phyloP scores from a whole-genome alignment of 1,140 invertebrate genomes.

The Drosophila bocqueti region DNA sequence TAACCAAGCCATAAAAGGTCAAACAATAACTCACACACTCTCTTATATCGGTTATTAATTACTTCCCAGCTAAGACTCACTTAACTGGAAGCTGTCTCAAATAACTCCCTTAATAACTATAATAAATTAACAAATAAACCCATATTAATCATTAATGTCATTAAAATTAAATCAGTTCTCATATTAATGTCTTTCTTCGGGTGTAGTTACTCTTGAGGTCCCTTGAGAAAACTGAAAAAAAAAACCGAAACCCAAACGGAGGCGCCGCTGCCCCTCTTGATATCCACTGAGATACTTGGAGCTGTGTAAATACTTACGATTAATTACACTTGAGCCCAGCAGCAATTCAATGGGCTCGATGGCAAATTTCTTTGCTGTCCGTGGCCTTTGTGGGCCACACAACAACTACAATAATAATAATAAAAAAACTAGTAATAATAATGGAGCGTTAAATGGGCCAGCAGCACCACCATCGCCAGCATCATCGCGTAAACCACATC shows the following conservation, averaged over 20 bases:
- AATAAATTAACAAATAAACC: conserved; percentile 3
- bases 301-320: conserved; percentile 76
- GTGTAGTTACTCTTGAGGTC: conserved; percentile 7
- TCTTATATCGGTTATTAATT: conserved; percentile 7
- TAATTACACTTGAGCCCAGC: conserved; percentile 66
- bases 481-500: conserved; percentile 34
- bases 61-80: not conserved
- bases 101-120: not conserved
- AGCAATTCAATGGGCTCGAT: conserved; percentile 53
- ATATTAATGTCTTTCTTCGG: conserved; percentile 15
- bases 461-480: conserved; percentile 37
- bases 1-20: not conserved
- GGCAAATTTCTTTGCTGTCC: conserved; percentile 63
- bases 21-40: not conserved
- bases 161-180: not conserved
- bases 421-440: conserved; percentile 32
- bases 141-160: not conserved
- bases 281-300: conserved; percentile 24
- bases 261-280: conserved; percentile 32
- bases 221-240: not conserved
- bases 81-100: conserved; percentile 1
- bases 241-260: conserved; percentile 16
- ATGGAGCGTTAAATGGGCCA: conserved; percentile 75
- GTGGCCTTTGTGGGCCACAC: conserved; percentile 46
- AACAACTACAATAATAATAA: not conserved